phyloP scores from a whole-genome alignment of 2,888 invertebrate species.

The Rotaria macrura region DNA sequence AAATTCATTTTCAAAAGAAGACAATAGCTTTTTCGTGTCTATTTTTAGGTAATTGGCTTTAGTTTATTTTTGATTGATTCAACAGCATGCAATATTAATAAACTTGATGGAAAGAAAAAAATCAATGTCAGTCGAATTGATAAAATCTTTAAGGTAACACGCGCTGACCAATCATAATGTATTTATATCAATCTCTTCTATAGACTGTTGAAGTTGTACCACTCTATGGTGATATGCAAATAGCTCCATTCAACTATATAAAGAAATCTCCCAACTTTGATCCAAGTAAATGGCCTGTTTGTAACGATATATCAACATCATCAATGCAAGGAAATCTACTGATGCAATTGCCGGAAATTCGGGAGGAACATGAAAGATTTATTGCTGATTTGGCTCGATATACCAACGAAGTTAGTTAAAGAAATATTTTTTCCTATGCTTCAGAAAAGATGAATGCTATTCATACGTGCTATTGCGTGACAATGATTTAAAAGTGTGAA shows the following conservation, averaged over 20 bases:
- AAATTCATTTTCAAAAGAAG: no score
- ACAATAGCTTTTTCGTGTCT: not conserved
- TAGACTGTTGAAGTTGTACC: constrained; percentile 47
- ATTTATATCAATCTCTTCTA: constrained; percentile 17
- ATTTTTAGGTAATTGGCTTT: constrained; percentile 59
- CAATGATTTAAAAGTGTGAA: no score
- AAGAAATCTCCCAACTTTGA: constrained; percentile 58
- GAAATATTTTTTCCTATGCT: not conserved
- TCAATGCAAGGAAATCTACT: constrained; percentile 68
- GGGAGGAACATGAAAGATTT: constrained; percentile 91
- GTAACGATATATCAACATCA: constrained; percentile 62
- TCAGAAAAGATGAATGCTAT: no score
- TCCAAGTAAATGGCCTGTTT: constrained; percentile 44
- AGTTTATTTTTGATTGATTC: constrained; percentile 91
- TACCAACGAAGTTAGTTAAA: constrained; percentile 57
- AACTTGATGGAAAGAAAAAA: constrained; percentile 88
- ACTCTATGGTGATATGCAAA: constrained; percentile 96
- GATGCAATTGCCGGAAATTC: constrained; percentile 77
- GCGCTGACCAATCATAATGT: no score
- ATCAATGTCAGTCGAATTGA: constrained; percentile 84
- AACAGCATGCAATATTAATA: constrained; percentile 73
- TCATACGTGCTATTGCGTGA: no score
- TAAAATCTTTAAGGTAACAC: constrained; percentile 77
- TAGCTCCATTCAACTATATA: constrained; percentile 93
- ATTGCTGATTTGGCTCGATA: constrained; percentile 86